Evolutionary conservation across 2,888 invertebrate genomes (phyloP).

Genomic region (Sminthurides aquaticus): DNA sequence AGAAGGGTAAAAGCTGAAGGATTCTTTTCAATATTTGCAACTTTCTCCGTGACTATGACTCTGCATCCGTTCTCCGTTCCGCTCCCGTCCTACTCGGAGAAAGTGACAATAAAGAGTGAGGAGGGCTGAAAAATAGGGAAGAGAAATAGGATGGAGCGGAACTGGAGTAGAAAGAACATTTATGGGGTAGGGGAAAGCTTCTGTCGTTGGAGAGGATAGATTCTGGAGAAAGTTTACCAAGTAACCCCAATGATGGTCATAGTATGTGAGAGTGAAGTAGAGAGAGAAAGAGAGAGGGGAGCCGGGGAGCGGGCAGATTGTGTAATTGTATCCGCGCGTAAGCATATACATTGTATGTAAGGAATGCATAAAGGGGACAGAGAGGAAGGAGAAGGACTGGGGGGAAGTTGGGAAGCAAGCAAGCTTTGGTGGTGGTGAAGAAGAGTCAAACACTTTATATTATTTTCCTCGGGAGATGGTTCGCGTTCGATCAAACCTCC

Average conservation of each 20-base stretch:
- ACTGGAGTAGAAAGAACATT: too few relatives aligned
- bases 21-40: neutral
- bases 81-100: too few relatives aligned
- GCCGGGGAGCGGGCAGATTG: neutral
- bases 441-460: neutral
- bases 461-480: neutral
- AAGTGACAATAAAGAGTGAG: neutral
- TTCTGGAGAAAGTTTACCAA: neutral
- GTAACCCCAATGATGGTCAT: neutral
- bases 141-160: too few relatives aligned
- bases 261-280: too few relatives aligned
- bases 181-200: neutral
- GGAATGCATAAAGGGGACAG: too few relatives aligned
- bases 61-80: neutral
- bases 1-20: neutral
- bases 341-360: neutral
- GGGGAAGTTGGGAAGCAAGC: too few relatives aligned
- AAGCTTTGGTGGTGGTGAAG: neutral
- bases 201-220: neutral
- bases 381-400: too few relatives aligned
- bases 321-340: neutral
- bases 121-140: neutral
- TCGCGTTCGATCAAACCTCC: neutral
- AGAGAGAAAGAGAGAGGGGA: too few relatives aligned
- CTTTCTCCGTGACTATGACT: neutral